Base-by-base conservation (phyloP, 2,888 invertebrate genomes). In the Tipula unca region DNA sequence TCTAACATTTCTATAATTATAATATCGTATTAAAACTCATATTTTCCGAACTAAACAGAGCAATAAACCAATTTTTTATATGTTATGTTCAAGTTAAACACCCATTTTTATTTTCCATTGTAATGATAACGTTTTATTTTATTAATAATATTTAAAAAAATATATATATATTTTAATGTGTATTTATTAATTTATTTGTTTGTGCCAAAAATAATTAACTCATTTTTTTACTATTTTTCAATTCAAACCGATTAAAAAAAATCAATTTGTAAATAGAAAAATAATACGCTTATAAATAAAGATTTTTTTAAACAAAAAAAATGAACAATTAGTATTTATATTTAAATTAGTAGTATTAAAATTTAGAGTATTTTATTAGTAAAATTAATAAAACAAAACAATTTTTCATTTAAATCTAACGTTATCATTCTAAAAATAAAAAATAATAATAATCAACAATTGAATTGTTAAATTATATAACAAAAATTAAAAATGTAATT, bases 251-350 rank as follows among this genome's bases (percentile, higher is more conserved):
- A 69, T 4, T 69, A 25, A 69, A 25, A 54, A 20, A 69, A 25
- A 10, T 69, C 69, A 69, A 69, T 69, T 69, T 69, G 69, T 69
- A 69, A 25, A 69, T 69, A 69, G 69, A 69, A 69, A 69, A 69
- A 69, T 69, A 69, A 69, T 69, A 69, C 69, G 69, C 69, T 69
- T 69, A 69, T 69, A 69, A 54, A 69, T 69, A 69, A 69, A 69
- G 25, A 69, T 69, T 69, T 69, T 69, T 48, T 48, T 10, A 69
- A 69, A 69, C 25, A 69, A 69, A 25, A 20, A 69, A 54, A 5
- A 39, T 8, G 2, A 48, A 48, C 48, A 48, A 48, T 69, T 69
- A 25, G 69, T 69, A 69, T 69, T 69, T 69, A 69, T 25, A 69
- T 69, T 69, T 69, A 69, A 69, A 69, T 69, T 69, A 69, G 69